Base-by-base conservation (phyloP, 2,888 invertebrate species). In the Troides oblongomaculatus region DNA sequence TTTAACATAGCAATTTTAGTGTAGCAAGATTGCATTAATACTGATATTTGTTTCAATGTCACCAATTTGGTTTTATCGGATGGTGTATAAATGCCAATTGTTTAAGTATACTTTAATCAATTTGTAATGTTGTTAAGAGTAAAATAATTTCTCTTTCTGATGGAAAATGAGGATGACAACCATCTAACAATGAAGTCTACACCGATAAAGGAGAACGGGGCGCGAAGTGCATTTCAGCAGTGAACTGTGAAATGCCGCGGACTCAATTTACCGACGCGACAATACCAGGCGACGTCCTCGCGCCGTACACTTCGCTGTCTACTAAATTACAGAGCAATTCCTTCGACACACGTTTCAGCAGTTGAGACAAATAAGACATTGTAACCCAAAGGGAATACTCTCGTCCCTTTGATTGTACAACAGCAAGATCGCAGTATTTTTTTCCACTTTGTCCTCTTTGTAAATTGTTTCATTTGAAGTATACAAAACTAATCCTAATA, bases 191-290 rank as follows among this genome's bases (percentile, higher is more conserved):
- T 79, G 78, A 81, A 83, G 80, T 80, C 76, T 62, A 66, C 64
- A 71, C 65, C 64, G 72, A 72, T 70, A 74, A 72, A 71, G 68
- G 62, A 73, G 77, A 77, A 81, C 76, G 77, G 78, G 75, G 78
- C 78, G 77, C 78, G 79, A 84, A 81, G 82, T 85, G 85, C 86
- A 85, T 81, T 79, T 82, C 80, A 77, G 84, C 88, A 85, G 80
- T 79, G 84, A 88, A 84, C 85, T 88, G 86, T 89, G 84, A 89
- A 90, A 86, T 84, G 80, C 82, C 83, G 86, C 79, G 83, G 84
- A 85, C 84, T 87, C 90, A 88, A 89, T 90, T 88, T 86, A 81
- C 81, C 81, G 79, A 79, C 78, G 82, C 80, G 83, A 87, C 87
- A 88, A 86, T 78, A 78, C 84, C 82, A 82, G 79, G 76, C 78